phyloP scores from a whole-genome alignment of 2,113 vertebrate species.

The Rhynchomys soricoides region DNA sequence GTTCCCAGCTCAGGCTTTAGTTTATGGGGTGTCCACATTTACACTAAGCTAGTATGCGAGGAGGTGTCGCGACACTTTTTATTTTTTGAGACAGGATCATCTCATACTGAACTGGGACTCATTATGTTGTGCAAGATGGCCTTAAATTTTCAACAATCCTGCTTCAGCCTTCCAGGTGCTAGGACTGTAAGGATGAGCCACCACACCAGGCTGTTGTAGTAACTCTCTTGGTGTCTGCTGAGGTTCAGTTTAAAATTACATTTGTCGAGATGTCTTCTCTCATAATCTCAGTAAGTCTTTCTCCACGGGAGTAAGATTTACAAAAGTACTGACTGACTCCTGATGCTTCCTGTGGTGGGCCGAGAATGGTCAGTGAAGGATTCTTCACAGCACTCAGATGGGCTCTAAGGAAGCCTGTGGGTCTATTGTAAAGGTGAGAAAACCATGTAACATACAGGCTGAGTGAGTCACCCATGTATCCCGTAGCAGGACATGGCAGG shows the following conservation, averaged over 20 bases:
- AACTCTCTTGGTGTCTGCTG: background rate
- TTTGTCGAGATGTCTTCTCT: background rate
- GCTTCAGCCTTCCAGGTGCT: background rate
- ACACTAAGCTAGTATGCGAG: background rate
- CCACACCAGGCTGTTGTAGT: background rate
- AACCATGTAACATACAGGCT: background rate
- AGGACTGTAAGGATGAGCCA: background rate
- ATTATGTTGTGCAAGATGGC: background rate
- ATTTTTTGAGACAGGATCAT: background rate
- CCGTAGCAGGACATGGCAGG: background rate
- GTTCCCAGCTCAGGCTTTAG: background rate
- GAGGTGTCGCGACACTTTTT: background rate
- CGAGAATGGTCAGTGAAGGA: accelerated
- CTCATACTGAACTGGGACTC: background rate
- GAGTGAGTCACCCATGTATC: background rate
- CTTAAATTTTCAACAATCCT: background rate
- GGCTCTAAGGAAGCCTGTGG: background rate
- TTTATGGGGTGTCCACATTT: background rate
- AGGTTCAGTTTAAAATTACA: background rate
- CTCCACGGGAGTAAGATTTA: background rate
- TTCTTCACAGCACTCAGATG: background rate
- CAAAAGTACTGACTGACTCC: accelerated
- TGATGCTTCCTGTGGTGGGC: accelerated
- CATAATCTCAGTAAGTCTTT: background rate
- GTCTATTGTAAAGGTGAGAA: background rate